Conservation (phyloP, 1,140 invertebrate genomes). For the Hylaeus volcanicus region DNA sequence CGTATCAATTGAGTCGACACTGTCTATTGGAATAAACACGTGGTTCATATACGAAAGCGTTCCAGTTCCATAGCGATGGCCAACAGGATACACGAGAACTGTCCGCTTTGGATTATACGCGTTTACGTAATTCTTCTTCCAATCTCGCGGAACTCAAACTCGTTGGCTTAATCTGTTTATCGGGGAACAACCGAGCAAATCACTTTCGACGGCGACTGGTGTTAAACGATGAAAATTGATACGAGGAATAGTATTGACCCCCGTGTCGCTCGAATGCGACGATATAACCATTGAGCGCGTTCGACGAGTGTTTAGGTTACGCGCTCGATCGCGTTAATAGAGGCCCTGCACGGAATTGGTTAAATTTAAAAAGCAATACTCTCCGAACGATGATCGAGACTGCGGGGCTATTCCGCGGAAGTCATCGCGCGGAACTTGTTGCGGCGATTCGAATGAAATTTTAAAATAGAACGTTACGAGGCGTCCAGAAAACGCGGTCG, state of each 20-base stretch:
- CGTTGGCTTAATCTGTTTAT: too few species aligned
- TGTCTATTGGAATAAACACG: too few species aligned
- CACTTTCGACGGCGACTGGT: too few species aligned
- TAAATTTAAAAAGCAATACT: constrained; percentile 30
- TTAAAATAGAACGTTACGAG: constrained; percentile 36
- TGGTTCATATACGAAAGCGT: too few species aligned
- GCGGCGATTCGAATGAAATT: constrained; percentile 39
- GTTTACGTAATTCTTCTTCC: too few species aligned
- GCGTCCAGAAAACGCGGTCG: constrained; percentile 22
- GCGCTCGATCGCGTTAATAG: constrained; percentile 11
- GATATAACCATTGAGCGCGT: neutral
- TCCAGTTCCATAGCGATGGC: too few species aligned
- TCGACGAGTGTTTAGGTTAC: constrained; percentile 7
- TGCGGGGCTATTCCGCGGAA: neutral
- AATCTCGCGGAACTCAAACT: too few species aligned
- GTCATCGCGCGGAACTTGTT: constrained; percentile 9
- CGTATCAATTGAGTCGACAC: too few species aligned
- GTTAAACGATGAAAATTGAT: neutral
- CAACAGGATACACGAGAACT: too few species aligned
- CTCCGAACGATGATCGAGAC: neutral
- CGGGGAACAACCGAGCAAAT: too few species aligned
- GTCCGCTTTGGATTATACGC: too few species aligned
- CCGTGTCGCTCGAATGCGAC: neutral
- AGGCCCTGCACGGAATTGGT: neutral
- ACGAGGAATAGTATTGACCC: neutral